Conservation (phyloP, 2,888 invertebrate genomes). For the Parnassius apollo region DNA sequence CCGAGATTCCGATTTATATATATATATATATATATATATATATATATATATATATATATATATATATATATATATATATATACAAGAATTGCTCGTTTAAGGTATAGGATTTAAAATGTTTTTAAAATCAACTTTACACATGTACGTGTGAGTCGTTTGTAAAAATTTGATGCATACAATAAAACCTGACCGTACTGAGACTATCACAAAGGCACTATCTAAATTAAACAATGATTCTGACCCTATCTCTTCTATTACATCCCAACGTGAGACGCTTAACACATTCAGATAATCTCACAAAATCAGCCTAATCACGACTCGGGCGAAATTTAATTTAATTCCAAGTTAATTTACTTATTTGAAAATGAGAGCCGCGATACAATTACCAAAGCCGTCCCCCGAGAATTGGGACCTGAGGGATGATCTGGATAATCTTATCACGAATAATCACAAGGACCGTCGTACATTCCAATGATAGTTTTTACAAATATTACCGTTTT, state of each 20-base stretch:
- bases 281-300: conserved; percentile 75
- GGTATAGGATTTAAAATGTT: too few relatives aligned
- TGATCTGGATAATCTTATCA: conserved; percentile 67
- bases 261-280: conserved; percentile 68
- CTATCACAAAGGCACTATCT: conserved; percentile 35
- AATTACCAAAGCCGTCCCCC: conserved; percentile 51
- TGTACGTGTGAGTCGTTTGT: background rate
- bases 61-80: too few relatives aligned
- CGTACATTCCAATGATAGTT: background rate
- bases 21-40: too few relatives aligned
- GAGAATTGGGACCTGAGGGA: conserved; percentile 51
- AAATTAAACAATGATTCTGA: conserved; percentile 69
- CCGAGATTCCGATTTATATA: too few relatives aligned
- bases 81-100: too few relatives aligned
- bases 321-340: conserved; percentile 74
- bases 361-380: conserved; percentile 63
- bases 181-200: background rate
- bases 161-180: background rate
- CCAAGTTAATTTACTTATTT: conserved; percentile 76
- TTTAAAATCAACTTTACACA: too few relatives aligned
- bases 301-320: conserved; percentile 72
- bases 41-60: too few relatives aligned
- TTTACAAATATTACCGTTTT: background rate
- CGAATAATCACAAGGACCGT: conserved; percentile 47
- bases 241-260: conserved; percentile 64